Base-by-base conservation (phyloP, 2,888 invertebrate species). In the Leptinotarsa rubiginosa region DNA sequence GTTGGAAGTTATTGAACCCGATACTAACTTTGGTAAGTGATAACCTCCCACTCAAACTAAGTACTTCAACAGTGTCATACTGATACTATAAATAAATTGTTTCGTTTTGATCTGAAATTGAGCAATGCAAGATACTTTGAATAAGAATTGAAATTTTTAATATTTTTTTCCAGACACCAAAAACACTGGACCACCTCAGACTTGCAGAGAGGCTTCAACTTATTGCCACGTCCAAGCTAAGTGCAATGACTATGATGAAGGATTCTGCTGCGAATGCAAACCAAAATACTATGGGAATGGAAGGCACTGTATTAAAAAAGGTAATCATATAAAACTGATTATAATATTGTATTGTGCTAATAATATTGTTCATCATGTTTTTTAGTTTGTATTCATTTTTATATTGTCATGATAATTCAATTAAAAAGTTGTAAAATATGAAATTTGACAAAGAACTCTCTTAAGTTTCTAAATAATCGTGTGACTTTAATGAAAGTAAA, bases 231-330 rank as follows among this genome's bases (percentile, higher is more conserved):
- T 91, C 62, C 92, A 94, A 82, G 96, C 97, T 0, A 90, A 90
- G 70, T 98, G 98, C 86, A 89, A 92, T 7, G 97, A 98, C 86
- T 94, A 93, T 83, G 90, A 91, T 68, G 90, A 90, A 49, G 98
- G 98, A 12, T 97, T 94, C 86, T 99, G 98, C 85, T 99, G 99
- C 86, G 89, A 91, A 77, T 99, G 99, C 86, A 90, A 91, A 52
- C 88, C 91, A n/a, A 95, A 94, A 7, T 96, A 89, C 88, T 97
- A 95, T 85, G 99, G 99, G 77, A 99, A 99, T 86, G 99, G 99
- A 70, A 92, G 92, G 85, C 93, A 93, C 69, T 99, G 99, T 85
- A 91, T 98, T 74, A 93, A 93, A 86, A 91, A 93, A 85, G 92
- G 94, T 90, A 85, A 83, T 16, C 13, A n/a, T 4, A 50, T 50